phyloP scores from a whole-genome alignment of 2,888 invertebrate species.

The Cataglyphis altisquamis region DNA sequence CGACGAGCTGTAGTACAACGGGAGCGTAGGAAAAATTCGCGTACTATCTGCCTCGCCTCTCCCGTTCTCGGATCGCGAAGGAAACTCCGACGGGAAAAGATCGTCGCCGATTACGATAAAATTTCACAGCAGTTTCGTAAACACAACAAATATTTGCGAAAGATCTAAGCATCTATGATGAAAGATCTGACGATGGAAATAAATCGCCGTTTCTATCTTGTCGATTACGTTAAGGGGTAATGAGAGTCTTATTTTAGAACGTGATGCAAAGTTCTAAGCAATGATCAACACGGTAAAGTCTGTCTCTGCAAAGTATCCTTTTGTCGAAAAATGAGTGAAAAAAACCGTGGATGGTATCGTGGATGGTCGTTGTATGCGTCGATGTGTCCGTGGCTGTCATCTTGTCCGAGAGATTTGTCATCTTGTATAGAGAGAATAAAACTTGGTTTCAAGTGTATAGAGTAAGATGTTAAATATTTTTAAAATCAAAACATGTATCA shows the following conservation, averaged over 20 bases:
- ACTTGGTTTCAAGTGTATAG: neutral
- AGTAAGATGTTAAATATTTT: neutral
- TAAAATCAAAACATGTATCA: neutral
- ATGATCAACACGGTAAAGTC: neutral
- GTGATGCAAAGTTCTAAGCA: neutral
- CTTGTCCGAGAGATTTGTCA: neutral
- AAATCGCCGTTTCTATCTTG: neutral
- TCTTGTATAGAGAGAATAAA: neutral
- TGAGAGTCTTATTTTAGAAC: neutral
- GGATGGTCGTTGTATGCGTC: neutral
- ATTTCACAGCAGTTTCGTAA: neutral
- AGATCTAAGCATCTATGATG: neutral
- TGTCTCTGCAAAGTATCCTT: neutral
- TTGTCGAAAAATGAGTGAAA: neutral
- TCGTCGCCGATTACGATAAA: neutral
- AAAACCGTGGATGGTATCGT: neutral
- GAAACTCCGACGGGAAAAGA: neutral
- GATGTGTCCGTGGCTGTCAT: neutral
- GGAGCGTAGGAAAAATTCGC: slow-evolving; percentile 33
- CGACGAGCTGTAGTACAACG: slow-evolving; percentile 36
- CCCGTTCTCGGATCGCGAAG: neutral
- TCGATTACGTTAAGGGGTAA: neutral
- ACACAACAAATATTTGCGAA: neutral
- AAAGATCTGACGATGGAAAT: neutral
- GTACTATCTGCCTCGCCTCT: neutral